Conservation (phyloP, 2,113 vertebrate genomes). For the Centropus bengalensis region DNA sequence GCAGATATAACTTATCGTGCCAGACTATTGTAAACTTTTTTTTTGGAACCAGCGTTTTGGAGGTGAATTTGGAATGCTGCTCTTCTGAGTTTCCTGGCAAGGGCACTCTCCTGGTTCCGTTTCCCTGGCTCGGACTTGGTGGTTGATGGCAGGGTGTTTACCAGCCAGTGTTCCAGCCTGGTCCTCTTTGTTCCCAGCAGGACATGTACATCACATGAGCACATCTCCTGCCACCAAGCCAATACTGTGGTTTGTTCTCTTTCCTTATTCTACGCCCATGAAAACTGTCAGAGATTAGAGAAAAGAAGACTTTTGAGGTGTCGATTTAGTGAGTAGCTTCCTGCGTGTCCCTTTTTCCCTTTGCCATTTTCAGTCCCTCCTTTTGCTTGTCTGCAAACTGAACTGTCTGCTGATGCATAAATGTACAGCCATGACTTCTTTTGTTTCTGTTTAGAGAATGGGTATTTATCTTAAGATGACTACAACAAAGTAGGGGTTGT, state of each 20-base stretch:
- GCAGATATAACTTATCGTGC: neutral
- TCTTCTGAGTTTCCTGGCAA: neutral
- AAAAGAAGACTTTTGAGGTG: neutral
- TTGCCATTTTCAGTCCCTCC: neutral
- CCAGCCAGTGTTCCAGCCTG: neutral
- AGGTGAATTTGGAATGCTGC: neutral
- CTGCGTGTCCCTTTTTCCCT: neutral
- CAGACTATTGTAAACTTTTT: neutral
- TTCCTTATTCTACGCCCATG: neutral
- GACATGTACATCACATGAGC: neutral
- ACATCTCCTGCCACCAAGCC: neutral
- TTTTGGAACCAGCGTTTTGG: neutral
- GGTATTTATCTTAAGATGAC: neutral
- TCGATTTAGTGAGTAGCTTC: neutral
- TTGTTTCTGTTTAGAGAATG: neutral
- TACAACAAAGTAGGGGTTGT: neutral
- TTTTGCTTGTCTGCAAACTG: neutral
- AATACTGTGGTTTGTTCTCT: neutral
- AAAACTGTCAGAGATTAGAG: neutral
- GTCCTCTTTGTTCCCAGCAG: neutral
- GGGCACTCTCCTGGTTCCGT: neutral
- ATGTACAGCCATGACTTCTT: neutral
- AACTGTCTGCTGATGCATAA: neutral
- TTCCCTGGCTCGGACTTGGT: neutral
- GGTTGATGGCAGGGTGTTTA: rapidly evolving